Evolutionary conservation across 2,888 invertebrate species (phyloP), one percentile per base, ranked within the genome.

Genomic region (Dysmachus trigonus): DNA sequence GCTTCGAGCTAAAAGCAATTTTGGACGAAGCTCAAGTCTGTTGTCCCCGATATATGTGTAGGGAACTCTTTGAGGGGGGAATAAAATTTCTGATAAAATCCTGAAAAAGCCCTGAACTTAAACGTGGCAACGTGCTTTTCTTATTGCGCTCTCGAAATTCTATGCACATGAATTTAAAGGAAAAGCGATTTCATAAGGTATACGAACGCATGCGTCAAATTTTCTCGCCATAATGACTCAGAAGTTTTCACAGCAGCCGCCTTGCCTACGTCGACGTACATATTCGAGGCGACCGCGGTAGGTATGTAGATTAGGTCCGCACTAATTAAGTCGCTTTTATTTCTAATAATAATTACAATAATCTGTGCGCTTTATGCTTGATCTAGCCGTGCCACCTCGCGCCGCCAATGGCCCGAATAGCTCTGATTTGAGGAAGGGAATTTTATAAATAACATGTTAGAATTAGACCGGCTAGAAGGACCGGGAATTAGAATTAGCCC

Each of bases 151-250:
- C 82, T 35, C 53, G 31, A 35, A 82, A 82, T 62, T 62, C 22
- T 62, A 35, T 82, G 53, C 82, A 82, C 71, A 71, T 22, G 35
- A 35, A 71, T 62, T 71, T 62, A 71, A 31, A 62, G 62, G 62
- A 62, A n/a, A 62, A 62, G 38, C 53, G 30, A 71, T 35, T 27
- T 71, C 30, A 13, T 33, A 13, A 33, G 31, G 41, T 1, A 22
- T 35, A 10, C n/a, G 3, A 51, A 35, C 74, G 92, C 92, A 89
- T 92, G 85, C 85, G 47, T 41, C 33, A 10, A 85, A 33, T 85
- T 82, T 85, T 53, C 85, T 73, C 85, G 85, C 51, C 74, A 85
- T 85, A 85, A 74, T 85, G 85, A 85, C 51, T 85, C 85, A 85
- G 85, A 85, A 35, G 18, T 82, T 82, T 82, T 79, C 79, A 47